Percentiles rank a stretch among this genome's conserved stretches.
Evolutionary conservation across 2,113 vertebrate species (phyloP).

Genomic region (Salvelinus sp.): DNA sequence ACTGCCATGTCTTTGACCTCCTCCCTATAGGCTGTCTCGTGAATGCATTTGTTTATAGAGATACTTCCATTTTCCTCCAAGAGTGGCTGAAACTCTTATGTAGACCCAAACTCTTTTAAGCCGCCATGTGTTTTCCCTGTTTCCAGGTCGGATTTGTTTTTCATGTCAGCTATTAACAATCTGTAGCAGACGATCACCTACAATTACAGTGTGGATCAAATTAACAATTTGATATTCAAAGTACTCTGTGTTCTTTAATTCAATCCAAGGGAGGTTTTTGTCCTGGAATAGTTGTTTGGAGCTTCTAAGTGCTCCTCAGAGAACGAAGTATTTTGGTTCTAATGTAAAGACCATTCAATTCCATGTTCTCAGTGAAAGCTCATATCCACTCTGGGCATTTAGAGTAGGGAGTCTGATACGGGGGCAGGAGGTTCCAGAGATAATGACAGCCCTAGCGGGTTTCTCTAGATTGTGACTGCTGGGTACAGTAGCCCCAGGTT

Average conservation of each 20-base stretch:
- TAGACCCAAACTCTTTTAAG: background rate
- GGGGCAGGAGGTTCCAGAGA: constrained; percentile 41
- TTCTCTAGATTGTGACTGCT: constrained; percentile 48
- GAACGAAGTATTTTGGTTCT: constrained; percentile 18
- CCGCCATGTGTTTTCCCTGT: background rate
- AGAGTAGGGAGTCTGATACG: constrained; percentile 49
- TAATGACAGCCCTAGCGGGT: constrained; percentile 47
- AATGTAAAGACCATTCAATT: constrained; percentile 55
- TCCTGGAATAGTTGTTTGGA: background rate
- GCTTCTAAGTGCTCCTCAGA: background rate
- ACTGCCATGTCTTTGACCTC: no score
- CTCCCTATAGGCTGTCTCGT: no score
- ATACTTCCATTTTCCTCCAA: background rate
- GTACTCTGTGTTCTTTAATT: constrained; percentile 1
- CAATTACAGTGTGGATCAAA: background rate
- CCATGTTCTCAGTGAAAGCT: constrained; percentile 50
- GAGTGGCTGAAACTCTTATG: background rate
- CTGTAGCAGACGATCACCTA: background rate
- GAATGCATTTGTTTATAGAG: background rate
- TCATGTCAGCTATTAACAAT: background rate
- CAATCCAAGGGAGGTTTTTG: background rate
- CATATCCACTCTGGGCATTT: constrained; percentile 51
- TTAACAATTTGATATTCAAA: constrained; percentile 2
- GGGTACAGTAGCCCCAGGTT: constrained; percentile 29
- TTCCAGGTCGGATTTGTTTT: background rate